Evolutionary conservation across 2,113 vertebrate species (phyloP), one percentile per base, ranked within the genome.

Genomic region (Copsychus sechellarum): DNA sequence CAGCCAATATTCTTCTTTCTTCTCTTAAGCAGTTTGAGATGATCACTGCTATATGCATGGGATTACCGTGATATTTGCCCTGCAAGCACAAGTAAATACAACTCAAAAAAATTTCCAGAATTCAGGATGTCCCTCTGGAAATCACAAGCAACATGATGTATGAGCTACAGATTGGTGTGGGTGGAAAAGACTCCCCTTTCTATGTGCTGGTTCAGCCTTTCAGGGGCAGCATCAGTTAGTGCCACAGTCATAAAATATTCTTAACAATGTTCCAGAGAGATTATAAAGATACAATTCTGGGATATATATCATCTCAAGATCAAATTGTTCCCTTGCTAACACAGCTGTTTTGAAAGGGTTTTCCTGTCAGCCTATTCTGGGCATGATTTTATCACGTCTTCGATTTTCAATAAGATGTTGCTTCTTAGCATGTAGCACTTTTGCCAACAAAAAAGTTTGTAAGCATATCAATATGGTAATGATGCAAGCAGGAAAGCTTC

Each of bases 11-110:
- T 70, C 99, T 98, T 62, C 98, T 98, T 97, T 99, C 99, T 94
- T 99, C 99, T 93, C 98, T 98, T 81, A 99, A 98, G 90, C 99
- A 99, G 93, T 98, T 99, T 64, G 99, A 98, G 97, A 99, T 99
- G 24, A 99, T 98, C 48, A 98, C 98, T 71, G 99, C 98, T 97
- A 99, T 98, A 33, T 98, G 98, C 85, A 98, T 97, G 38, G 99
- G 98, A 88, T 98, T 99, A 66, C 97, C 97, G 5, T 98, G 97
- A 77, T 99, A 99, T 96, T 99, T 99, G 79, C 98, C 97, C 99
- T 99, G 95, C 40, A 92, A 93, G 69, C 87, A 94, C 82, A 94
- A 97, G n/a, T 20, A 62, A 94, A 76, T 20, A 70, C 64, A 77
- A 36, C 33, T 69, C 77, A 10, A 64, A 78, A 81, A 81, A 72